Conservation (phyloP, 2,113 vertebrate species). For the Ascaphus truei region DNA sequence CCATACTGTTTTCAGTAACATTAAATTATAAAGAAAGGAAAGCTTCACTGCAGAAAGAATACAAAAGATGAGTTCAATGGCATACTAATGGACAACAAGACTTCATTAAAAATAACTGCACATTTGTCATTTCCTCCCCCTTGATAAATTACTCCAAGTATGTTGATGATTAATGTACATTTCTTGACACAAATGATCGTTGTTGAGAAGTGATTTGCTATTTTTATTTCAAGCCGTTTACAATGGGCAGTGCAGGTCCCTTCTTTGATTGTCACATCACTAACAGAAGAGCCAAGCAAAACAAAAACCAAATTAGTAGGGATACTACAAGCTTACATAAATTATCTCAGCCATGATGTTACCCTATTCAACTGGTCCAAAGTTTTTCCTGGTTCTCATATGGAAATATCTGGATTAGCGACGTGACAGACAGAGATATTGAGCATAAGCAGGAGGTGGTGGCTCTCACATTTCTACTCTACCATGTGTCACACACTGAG, state of each 20-base stretch:
- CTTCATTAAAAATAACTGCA: too few species aligned
- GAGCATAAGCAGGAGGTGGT: neutral
- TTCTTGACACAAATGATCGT: neutral
- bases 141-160: neutral
- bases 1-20: too few species aligned
- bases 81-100: too few species aligned
- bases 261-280: slow-evolving; percentile 13
- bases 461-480: neutral
- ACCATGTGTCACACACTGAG: slow-evolving; percentile 5
- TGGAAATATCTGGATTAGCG: neutral
- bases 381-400: neutral
- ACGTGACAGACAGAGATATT: slow-evolving; percentile 33
- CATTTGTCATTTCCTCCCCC: too few species aligned
- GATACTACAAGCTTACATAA: slow-evolving; percentile 38
- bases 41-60: too few species aligned
- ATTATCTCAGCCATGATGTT: slow-evolving; percentile 22
- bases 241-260: slow-evolving; percentile 19
- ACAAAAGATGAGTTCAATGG: too few species aligned
- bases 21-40: too few species aligned
- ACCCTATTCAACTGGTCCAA: fast-evolving
- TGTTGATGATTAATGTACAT: neutral
- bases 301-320: slow-evolving; percentile 39
- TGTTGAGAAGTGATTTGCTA: neutral
- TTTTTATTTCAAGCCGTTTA: fast-evolving
- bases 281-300: neutral